A percentile compares a stretch with the other conserved stretches of the same genome.
These are phyloP conservation scores for Nymphicus hollandicus DNA, from an alignment of 2,113 vertebrate genomes.

Conservation along the genomic window DNA sequence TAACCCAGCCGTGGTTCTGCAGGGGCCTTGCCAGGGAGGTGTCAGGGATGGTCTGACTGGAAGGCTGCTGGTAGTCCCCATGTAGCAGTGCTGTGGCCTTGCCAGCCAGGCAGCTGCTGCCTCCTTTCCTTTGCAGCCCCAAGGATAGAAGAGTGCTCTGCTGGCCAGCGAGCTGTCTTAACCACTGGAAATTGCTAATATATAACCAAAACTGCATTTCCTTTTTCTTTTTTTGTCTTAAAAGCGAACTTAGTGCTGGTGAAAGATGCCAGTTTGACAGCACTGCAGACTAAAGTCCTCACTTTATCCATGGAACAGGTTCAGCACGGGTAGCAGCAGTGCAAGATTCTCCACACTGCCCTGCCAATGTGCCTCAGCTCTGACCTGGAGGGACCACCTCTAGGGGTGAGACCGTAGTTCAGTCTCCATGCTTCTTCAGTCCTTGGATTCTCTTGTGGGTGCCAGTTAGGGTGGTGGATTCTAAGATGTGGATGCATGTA, in stretches of 20 bases:
- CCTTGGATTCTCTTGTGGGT: conserved; percentile 30
- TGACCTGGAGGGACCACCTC: conserved; percentile 55
- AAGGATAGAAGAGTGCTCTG: conserved; percentile 2
- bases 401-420: conserved; percentile 48
- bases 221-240: background rate
- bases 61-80: background rate
- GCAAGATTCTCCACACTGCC: conserved; percentile 57
- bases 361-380: conserved; percentile 55
- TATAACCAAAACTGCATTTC: background rate
- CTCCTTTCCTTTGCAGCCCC: background rate
- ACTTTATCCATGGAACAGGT: conserved; percentile 49
- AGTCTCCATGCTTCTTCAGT: conserved; percentile 44
- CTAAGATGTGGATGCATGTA: conserved; percentile 22
- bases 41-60: background rate
- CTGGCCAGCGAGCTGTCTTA: background rate
- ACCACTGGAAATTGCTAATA: background rate
- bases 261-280: conserved; percentile 43
- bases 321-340: conserved; percentile 57
- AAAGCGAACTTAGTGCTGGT: conserved; percentile 37
- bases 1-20: background rate
- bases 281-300: conserved; percentile 52
- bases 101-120: background rate
- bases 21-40: background rate
- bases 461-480: background rate
- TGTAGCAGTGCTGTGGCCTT: background rate